Percentiles rank a stretch among this genome's conserved stretches.
Conservation (phyloP, 2,797 vertebrate genomes). For the Rallus crepitans region DNA sequence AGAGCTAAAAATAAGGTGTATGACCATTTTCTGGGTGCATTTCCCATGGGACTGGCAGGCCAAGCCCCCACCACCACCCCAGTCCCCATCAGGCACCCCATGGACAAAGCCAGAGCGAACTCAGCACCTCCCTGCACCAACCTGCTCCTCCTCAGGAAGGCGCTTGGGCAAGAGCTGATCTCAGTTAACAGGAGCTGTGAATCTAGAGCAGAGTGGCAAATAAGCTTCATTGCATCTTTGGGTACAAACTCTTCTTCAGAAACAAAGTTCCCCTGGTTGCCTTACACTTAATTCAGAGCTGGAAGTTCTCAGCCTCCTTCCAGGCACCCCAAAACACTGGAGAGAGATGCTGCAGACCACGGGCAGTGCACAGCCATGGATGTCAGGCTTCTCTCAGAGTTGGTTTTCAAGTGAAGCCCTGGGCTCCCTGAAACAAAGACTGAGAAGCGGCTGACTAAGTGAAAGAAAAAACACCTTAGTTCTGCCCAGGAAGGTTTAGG, state of each 20-base stretch:
- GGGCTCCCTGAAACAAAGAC: neutral
- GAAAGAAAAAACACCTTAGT: neutral
- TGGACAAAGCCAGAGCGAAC: neutral
- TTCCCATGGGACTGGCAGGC: neutral
- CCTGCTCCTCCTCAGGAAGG: neutral
- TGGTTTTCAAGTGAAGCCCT: neutral
- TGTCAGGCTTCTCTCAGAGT: fast-evolving
- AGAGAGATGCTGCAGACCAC: neutral
- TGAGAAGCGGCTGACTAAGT: neutral
- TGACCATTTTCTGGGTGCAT: neutral
- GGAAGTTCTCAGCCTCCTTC: neutral
- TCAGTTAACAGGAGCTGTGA: neutral
- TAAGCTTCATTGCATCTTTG: neutral
- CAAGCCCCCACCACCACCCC: neutral
- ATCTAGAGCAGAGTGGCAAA: neutral
- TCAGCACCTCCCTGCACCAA: neutral
- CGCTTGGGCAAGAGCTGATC: fast-evolving
- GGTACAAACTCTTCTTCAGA: neutral
- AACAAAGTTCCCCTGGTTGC: neutral
- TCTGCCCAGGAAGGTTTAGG: neutral
- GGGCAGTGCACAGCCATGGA: fast-evolving
- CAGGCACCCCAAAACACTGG: fast-evolving
- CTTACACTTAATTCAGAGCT: neutral
- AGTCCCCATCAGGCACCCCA: neutral
- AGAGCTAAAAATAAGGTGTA: neutral